Conservation (phyloP, 2,888 invertebrate genomes). For the Asteroscopus sphinx region DNA sequence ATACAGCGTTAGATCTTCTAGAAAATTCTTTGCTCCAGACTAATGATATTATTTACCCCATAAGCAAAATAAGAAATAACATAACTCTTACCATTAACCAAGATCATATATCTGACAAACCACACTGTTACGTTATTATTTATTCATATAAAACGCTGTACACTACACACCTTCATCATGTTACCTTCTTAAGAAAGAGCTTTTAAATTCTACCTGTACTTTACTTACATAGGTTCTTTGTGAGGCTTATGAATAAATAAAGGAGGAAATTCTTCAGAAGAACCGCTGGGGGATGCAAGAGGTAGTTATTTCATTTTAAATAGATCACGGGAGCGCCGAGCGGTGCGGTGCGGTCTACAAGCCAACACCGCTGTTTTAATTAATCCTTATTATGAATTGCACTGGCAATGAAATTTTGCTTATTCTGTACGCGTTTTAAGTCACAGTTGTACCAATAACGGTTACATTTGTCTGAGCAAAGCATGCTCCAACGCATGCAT, state of each 20-base stretch:
- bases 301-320: constrained; percentile 59
- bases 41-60: too few species aligned
- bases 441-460: background rate
- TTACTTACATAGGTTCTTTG: constrained; percentile 44
- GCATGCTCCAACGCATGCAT: too few species aligned
- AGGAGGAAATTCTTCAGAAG: constrained; percentile 39
- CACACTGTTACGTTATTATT: constrained; percentile 25
- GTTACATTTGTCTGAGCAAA: too few species aligned
- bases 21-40: too few species aligned
- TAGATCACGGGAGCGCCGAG: constrained; percentile 46
- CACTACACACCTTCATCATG: constrained; percentile 16
- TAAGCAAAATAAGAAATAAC: background rate
- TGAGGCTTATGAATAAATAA: constrained; percentile 58
- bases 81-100: constrained; percentile 20
- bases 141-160: constrained; percentile 8
- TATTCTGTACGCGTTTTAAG: constrained; percentile 22
- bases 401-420: constrained; percentile 13
- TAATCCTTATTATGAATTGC: constrained; percentile 51
- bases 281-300: constrained; percentile 44
- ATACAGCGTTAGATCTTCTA: too few species aligned
- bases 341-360: constrained; percentile 27
- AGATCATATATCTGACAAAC: constrained; percentile 13
- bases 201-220: constrained; percentile 37
- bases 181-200: constrained; percentile 22
- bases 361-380: constrained; percentile 56